Conservation (phyloP, 2,888 invertebrate genomes). For the Leptopilina drosophilae region DNA sequence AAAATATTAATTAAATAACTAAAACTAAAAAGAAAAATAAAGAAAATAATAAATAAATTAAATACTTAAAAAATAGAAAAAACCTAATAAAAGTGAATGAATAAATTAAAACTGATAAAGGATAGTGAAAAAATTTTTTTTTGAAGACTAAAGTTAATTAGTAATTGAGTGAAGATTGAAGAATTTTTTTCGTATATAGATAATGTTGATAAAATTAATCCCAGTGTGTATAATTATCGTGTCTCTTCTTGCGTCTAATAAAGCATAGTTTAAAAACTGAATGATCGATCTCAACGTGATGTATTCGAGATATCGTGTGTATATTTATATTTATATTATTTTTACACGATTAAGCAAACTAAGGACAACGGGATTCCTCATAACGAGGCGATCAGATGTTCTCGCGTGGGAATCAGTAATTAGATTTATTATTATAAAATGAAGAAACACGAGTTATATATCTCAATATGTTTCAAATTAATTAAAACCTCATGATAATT, state of each 20-base stretch:
- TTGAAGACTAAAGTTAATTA: too few relatives aligned
- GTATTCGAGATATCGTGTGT: neutral
- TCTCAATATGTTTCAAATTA: neutral
- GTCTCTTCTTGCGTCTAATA: neutral
- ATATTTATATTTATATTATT: conserved; percentile 39
- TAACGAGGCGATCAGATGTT: conserved; percentile 52
- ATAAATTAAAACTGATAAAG: too few relatives aligned
- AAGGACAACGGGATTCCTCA: conserved; percentile 65
- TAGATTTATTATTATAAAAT: conserved; percentile 51
- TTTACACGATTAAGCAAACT: conserved; percentile 53
- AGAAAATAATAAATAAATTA: too few relatives aligned
- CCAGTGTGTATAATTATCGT: conserved; percentile 4
- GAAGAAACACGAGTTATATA: conserved; percentile 23
- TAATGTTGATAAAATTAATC: neutral
- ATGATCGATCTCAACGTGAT: conserved; percentile 12
- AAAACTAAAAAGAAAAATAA: too few relatives aligned
- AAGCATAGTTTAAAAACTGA: neutral
- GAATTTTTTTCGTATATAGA: too few relatives aligned
- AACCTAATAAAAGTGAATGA: too few relatives aligned
- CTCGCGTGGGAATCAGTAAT: conserved; percentile 50
- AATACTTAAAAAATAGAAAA: too few relatives aligned
- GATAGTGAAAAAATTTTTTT: too few relatives aligned
- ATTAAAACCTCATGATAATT: neutral
- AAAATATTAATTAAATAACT: too few relatives aligned
- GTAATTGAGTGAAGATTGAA: too few relatives aligned